A percentile compares a stretch with the other conserved stretches of the same genome.
phyloP scores from a whole-genome alignment of 2,797 vertebrate species.

The Micropoecilia bifurca region DNA sequence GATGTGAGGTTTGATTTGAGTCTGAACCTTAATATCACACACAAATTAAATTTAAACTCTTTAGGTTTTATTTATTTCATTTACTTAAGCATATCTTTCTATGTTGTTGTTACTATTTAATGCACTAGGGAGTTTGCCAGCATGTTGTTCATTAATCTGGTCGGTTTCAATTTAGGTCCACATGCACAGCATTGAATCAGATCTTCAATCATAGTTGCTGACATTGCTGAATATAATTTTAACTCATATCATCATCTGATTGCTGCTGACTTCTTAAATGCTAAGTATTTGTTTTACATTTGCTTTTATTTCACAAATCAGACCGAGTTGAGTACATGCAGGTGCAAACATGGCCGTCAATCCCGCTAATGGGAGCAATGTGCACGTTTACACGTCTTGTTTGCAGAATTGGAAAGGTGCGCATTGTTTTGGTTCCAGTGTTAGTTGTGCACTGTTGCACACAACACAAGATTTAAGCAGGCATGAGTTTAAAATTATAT shows the following conservation, averaged over 20 bases:
- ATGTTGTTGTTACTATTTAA: background rate
- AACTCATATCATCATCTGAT: background rate
- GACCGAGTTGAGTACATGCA: background rate
- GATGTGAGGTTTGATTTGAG: background rate
- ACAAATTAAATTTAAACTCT: background rate
- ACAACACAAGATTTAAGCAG: background rate
- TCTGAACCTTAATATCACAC: background rate
- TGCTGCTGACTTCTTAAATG: background rate
- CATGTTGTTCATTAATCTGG: background rate
- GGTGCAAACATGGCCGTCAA: background rate
- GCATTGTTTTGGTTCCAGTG: background rate
- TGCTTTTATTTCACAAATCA: background rate
- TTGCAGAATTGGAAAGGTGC: background rate
- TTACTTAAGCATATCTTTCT: background rate
- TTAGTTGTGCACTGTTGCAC: background rate
- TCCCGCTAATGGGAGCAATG: background rate
- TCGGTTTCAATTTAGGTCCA: background rate
- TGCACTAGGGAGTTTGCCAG: background rate
- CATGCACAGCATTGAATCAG: background rate
- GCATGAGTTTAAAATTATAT: background rate
- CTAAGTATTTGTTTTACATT: background rate
- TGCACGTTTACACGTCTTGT: background rate
- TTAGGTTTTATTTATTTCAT: background rate
- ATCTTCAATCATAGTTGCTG: background rate
- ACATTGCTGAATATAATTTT: background rate